These are phyloP conservation scores for Thaumetopoea pityocampa DNA, from an alignment of 1,140 invertebrate genomes.

Conservation along the genomic window DNA sequence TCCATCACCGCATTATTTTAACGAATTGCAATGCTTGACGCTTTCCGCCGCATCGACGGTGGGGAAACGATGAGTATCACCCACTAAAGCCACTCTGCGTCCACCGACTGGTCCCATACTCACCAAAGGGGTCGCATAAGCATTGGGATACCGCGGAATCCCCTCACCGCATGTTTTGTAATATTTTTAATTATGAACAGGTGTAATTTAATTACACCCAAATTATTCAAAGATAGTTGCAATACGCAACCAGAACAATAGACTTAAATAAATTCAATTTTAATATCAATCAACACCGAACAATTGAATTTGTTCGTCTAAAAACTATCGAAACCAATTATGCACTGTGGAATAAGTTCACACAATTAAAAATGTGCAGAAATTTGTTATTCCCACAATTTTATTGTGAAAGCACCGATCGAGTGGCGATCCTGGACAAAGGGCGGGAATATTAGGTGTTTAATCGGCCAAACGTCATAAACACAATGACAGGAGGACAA, in stretches of 20 bases:
- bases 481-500: slow-evolving; percentile 36
- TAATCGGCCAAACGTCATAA: slow-evolving; percentile 47
- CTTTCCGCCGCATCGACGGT: no score
- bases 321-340: slow-evolving; percentile 40
- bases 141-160: no score
- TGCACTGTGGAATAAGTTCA: slow-evolving; percentile 35
- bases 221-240: slow-evolving; percentile 9
- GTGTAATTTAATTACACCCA: slow-evolving; percentile 1
- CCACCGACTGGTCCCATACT: no score
- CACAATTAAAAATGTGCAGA: slow-evolving; percentile 51
- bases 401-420: slow-evolving; percentile 37
- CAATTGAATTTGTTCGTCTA: slow-evolving; percentile 37
- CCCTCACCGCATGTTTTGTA: no score
- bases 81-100: no score
- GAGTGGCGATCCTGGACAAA: slow-evolving; percentile 53
- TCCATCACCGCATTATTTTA: no score
- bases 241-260: slow-evolving; percentile 12
- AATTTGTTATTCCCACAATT: slow-evolving; percentile 65
- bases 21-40: no score
- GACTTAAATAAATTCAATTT: slow-evolving; percentile 1
- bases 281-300: slow-evolving; percentile 31
- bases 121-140: no score
- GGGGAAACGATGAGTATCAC: no score
- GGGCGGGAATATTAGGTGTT: slow-evolving; percentile 45
- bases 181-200: neutral